Conservation (phyloP, 2,113 vertebrate species). For the Elaphurus davidianus region DNA sequence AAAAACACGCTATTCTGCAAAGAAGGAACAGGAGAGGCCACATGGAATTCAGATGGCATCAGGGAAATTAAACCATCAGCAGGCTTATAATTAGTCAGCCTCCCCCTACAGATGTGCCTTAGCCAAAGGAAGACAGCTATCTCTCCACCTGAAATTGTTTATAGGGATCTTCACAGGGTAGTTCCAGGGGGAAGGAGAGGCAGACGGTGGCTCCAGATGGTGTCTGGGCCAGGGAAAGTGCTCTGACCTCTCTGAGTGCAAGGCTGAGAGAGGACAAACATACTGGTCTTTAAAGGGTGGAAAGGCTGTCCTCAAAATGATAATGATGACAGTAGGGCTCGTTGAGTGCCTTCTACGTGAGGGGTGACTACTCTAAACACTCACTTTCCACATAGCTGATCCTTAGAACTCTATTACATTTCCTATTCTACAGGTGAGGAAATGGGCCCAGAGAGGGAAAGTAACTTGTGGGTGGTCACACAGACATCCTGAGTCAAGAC, state of each 20-base stretch:
- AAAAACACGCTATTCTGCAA: not conserved
- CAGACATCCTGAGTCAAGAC: not conserved
- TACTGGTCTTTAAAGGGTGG: not conserved
- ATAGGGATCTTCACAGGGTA: not conserved
- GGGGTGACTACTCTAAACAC: not conserved
- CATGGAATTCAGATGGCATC: not conserved
- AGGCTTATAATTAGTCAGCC: constrained; percentile 59
- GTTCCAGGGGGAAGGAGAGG: not conserved
- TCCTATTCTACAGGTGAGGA: not conserved
- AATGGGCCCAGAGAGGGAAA: not conserved
- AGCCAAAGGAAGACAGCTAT: not conserved
- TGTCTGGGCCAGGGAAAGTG: not conserved
- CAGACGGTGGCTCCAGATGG: not conserved
- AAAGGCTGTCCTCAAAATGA: not conserved
- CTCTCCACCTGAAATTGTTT: not conserved
- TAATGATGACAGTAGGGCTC: rapidly evolving
- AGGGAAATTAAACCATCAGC: constrained; percentile 65
- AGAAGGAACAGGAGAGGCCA: not conserved
- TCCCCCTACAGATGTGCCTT: constrained; percentile 32
- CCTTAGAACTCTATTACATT: not conserved
- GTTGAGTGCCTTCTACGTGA: rapidly evolving
- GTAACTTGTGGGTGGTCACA: not conserved
- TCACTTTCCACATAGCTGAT: too few species aligned
- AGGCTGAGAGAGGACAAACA: not conserved
- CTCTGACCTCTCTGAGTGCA: not conserved